Conservation (phyloP, 2,888 invertebrate species). For the Lasius fuliginosus region DNA sequence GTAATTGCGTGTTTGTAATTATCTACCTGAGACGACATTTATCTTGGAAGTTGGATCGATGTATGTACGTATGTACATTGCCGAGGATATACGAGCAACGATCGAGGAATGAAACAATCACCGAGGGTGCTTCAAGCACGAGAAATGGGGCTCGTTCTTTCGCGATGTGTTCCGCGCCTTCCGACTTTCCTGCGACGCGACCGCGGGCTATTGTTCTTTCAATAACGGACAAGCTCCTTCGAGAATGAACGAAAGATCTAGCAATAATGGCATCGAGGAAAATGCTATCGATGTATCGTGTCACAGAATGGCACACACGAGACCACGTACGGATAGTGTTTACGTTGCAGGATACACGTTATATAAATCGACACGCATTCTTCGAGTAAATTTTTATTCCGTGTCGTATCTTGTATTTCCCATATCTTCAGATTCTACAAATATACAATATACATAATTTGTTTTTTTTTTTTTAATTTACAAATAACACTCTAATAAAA, state of each 20-base stretch:
- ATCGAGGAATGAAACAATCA: conserved; percentile 32
- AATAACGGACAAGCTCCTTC: conserved; percentile 37
- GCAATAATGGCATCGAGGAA: conserved; percentile 63
- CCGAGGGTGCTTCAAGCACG: conserved; percentile 41
- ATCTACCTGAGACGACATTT: conserved; percentile 8
- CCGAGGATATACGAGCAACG: conserved; percentile 11
- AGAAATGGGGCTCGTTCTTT: conserved; percentile 43
- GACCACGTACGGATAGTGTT: conserved; percentile 41
- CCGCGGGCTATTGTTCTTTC: conserved; percentile 56
- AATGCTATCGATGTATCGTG: conserved; percentile 45
- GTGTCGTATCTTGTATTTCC: background rate
- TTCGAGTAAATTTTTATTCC: conserved; percentile 8
- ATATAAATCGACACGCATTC: conserved; percentile 45
- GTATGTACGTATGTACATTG: background rate
- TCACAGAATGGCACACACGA: conserved; percentile 38
- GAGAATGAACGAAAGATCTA: conserved; percentile 57
- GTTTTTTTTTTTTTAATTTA: background rate
- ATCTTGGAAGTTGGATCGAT: background rate
- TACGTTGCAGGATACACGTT: conserved; percentile 32
- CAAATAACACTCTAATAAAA: background rate
- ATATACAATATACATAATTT: background rate
- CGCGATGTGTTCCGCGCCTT: conserved; percentile 40
- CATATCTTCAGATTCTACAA: background rate
- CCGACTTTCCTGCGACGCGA: background rate
- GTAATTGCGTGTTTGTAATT: conserved; percentile 7